These are phyloP conservation scores for Megaptera novaeangliae DNA, from an alignment of 2,113 vertebrate species.

Conservation along the genomic window DNA sequence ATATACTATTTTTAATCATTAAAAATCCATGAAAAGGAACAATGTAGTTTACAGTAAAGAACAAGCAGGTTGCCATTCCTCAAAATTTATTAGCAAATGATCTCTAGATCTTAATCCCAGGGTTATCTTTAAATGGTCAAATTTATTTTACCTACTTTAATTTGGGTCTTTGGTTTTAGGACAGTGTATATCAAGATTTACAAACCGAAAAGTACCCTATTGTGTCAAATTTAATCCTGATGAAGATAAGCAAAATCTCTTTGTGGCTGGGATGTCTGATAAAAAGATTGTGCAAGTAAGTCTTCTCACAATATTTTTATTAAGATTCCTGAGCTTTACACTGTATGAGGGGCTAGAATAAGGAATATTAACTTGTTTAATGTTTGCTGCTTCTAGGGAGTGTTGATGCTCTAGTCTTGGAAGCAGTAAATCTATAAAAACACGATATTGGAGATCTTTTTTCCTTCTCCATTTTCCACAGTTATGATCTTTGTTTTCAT, in stretches of 20 bases:
- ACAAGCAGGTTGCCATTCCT: not conserved
- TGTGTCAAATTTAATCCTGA: conserved; percentile 99
- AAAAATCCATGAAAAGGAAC: not conserved
- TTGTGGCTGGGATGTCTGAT: conserved; percentile 99
- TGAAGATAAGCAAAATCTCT: conserved; percentile 96
- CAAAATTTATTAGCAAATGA: not conserved
- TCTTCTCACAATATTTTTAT: not conserved
- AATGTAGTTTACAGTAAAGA: not conserved
- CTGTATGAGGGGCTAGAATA: not conserved
- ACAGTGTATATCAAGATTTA: conserved; percentile 95
- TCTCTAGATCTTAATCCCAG: not conserved
- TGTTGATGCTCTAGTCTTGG: not conserved
- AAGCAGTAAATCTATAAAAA: not conserved
- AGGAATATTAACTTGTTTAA: not conserved
- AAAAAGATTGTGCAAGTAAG: conserved; percentile 98
- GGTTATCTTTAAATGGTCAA: not conserved
- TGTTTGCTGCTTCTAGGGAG: not conserved
- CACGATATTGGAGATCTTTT: not conserved
- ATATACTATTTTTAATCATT: not conserved
- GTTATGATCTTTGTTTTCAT: not conserved
- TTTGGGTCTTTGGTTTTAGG: conserved; percentile 82
- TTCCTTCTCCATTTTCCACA: not conserved
- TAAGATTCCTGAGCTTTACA: not conserved
- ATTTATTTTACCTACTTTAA: conserved; percentile 1
- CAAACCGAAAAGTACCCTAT: conserved; percentile 97